Evolutionary conservation across 2,113 vertebrate species (phyloP), one percentile per base, ranked within the genome.

Genomic region (Arvicanthis niloticus): DNA sequence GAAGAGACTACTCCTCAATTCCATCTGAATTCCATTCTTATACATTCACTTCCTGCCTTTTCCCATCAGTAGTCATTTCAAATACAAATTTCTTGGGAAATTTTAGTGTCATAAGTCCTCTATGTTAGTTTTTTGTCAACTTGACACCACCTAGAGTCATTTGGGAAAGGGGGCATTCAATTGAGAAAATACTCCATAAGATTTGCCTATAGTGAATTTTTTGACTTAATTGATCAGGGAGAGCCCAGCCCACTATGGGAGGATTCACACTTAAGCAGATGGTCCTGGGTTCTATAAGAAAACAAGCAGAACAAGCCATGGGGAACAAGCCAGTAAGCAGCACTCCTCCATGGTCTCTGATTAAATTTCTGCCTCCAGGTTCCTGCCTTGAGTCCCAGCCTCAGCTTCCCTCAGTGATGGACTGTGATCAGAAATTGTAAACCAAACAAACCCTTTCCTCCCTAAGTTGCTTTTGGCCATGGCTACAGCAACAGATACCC

Each of bases 31-130:
- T 67, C 68, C 42, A 84, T 70, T 70, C 16, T 88, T 73, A 67
- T 45, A 65, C 19, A 62, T 58, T 96, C 37, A 84, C 76, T 89
- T 95, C 53, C 7, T 88, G 73, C 67, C 48, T 73, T 60, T 10
- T 42, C 60, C 76, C 84, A 11, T 89, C 85, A 78, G 45, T 89
- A 77, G 76, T 95, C 87, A 89, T 97, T 96, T 96, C 87, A 96
- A 72, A 88, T 73, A 72, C 93, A 97, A 62, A 91, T 92, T 2
- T 68, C n/a, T 65, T 91, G 34, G 53, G 37, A 93, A 77, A 84
- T 89, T 86, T 93, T 91, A 95, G 91, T 93, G 48, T 56, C 77
- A 16, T 78, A 48, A 53, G 48, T 67, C 29, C n/a, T 60, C 56
- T 62, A 13, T 40, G n/a, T 40, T 82, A 56, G 21, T 72, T 72